Evolutionary conservation across 2,797 vertebrate genomes (phyloP).

Genomic region (Euphonia xanthogaster): DNA sequence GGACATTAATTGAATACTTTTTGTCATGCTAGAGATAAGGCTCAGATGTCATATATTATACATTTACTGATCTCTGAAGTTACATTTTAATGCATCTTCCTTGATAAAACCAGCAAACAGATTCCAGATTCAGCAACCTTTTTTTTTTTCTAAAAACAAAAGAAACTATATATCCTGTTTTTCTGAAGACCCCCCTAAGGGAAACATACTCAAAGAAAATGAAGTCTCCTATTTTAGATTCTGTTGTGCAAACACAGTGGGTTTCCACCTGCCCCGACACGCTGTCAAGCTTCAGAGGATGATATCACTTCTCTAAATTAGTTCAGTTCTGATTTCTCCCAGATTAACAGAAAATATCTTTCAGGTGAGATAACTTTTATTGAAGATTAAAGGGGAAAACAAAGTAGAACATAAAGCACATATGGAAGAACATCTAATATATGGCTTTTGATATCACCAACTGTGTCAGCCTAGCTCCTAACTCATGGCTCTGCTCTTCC

Average conservation of each 20-base stretch:
- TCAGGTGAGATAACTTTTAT: background rate
- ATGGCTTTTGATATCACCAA: background rate
- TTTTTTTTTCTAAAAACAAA: background rate
- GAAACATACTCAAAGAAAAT: constrained; percentile 61
- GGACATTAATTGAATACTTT: background rate
- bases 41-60: background rate
- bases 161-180: background rate
- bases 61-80: background rate
- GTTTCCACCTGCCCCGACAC: constrained; percentile 6
- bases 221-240: constrained; percentile 17
- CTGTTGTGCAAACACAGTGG: constrained; percentile 49
- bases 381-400: background rate
- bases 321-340: background rate
- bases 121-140: background rate
- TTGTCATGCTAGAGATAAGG: background rate
- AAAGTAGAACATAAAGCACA: background rate
- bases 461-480: background rate
- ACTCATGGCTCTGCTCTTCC: background rate
- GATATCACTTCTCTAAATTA: constrained; percentile 4
- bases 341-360: constrained; percentile 13
- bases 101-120: constrained; percentile 39
- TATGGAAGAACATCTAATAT: background rate
- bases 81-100: constrained; percentile 1
- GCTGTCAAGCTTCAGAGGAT: background rate
- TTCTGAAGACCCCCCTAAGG: constrained; percentile 36